Evolutionary conservation across 2,888 invertebrate species (phyloP).

Genomic region (Phymatocera aterrima): DNA sequence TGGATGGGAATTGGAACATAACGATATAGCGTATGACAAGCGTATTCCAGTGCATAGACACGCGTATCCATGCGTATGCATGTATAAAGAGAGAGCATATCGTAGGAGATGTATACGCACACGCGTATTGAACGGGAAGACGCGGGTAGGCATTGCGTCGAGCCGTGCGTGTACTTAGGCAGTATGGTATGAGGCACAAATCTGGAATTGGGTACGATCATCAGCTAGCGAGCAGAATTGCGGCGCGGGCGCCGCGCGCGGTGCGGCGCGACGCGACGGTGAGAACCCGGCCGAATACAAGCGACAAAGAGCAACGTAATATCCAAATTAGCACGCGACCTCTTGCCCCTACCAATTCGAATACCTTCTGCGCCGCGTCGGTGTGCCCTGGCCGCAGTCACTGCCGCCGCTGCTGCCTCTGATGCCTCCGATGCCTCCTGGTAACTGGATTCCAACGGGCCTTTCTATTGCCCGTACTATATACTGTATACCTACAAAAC

Average conservation of each 20-base stretch:
- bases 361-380: constrained; percentile 32
- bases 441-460: constrained; percentile 50
- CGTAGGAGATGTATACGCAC: no score
- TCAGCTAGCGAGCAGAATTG: background rate
- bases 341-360: constrained; percentile 45
- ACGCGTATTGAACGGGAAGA: no score
- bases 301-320: constrained; percentile 44
- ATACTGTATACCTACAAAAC: background rate
- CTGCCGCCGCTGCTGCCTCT: background rate
- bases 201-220: background rate
- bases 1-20: no score
- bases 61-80: no score
- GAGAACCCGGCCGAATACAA: constrained; percentile 44
- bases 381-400: constrained; percentile 11
- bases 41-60: no score
- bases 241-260: background rate
- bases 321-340: constrained; percentile 49
- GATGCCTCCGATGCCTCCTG: background rate
- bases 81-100: no score
- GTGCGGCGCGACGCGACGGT: constrained; percentile 18
- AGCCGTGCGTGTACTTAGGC: no score
- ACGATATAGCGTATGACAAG: no score
- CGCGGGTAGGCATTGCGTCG: no score
- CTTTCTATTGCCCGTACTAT: constrained; percentile 44
- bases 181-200: no score